Conservation (phyloP, 2,797 vertebrate species). For the Vespertilio murinus region DNA sequence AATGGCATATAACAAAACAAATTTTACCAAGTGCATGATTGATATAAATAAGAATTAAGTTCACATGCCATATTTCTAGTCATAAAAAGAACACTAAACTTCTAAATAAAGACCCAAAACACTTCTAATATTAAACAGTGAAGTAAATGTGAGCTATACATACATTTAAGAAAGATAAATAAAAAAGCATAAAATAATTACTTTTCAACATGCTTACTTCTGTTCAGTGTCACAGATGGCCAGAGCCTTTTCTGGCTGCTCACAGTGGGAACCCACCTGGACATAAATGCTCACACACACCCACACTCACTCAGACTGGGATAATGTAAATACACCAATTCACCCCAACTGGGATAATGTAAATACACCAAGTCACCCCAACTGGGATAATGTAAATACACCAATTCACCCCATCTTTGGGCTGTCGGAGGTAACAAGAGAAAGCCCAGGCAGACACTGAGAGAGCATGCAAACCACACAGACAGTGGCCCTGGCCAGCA, state of each 20-base stretch:
- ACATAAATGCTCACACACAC: not conserved
- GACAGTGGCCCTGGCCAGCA: not conserved
- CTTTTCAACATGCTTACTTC: not conserved
- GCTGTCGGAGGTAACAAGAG: not conserved
- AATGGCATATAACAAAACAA: not conserved
- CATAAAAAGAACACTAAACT: not conserved
- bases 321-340: not conserved
- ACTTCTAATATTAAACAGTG: not conserved
- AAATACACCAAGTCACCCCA: no score
- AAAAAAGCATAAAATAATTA: not conserved
- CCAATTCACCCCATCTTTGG: not conserved
- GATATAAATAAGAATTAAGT: not conserved
- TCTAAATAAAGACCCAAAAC: not conserved
- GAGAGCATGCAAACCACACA: not conserved
- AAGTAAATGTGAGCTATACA: not conserved
- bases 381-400: not conserved
- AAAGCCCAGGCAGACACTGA: not conserved
- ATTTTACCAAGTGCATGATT: not conserved
- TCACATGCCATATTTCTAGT: not conserved
- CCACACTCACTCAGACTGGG: not conserved
- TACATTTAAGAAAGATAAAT: not conserved
- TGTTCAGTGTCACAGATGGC: not conserved
- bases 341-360: not conserved
- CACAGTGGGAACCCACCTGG: not conserved
- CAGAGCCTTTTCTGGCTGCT: not conserved